Evolutionary conservation across 2,113 vertebrate genomes (phyloP).

Genomic region (Malaclemys terrapin): DNA sequence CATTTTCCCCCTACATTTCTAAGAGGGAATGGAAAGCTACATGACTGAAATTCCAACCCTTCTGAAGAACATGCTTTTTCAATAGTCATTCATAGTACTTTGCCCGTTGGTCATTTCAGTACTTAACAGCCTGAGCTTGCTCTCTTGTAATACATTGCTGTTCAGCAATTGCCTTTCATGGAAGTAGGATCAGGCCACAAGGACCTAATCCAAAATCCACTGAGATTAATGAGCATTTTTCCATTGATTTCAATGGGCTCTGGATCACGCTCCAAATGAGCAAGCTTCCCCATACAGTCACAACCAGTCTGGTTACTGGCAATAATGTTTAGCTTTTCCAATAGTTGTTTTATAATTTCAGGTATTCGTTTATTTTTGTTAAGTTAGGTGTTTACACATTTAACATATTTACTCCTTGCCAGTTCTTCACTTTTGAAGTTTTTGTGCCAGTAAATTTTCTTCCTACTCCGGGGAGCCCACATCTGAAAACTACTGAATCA

Average conservation of each 20-base stretch:
- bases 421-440: neutral
- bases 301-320: neutral
- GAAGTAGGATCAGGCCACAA: neutral
- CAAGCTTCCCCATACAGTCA: neutral
- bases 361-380: neutral
- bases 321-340: neutral
- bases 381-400: neutral
- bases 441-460: neutral
- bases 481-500: constrained; percentile 9
- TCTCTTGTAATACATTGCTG: neutral
- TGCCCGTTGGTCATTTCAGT: neutral
- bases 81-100: neutral
- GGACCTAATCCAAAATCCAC: neutral
- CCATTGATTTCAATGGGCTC: neutral
- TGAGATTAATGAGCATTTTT: neutral
- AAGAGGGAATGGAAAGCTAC: neutral
- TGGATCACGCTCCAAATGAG: neutral
- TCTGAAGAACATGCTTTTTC: neutral
- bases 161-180: neutral
- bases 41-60: neutral
- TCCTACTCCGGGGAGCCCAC: neutral
- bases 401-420: neutral
- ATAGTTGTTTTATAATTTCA: neutral
- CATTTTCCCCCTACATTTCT: neutral
- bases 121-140: neutral